phyloP scores from a whole-genome alignment of 2,888 invertebrate species.

The Eupithecia insigniata region DNA sequence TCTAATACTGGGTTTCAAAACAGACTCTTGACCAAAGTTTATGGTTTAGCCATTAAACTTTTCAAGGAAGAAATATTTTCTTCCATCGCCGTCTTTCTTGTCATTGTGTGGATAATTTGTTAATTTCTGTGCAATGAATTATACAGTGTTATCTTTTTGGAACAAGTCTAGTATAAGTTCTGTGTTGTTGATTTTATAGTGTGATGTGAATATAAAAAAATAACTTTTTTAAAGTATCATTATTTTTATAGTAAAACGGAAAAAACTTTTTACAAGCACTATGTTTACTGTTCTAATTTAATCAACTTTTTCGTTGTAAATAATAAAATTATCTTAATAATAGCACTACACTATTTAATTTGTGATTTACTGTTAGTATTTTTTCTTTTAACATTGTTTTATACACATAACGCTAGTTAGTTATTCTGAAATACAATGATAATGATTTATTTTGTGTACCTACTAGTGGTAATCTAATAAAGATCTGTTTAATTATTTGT shows the following conservation, averaged over 20 bases:
- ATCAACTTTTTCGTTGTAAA: not conserved
- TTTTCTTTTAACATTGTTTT: constrained; percentile 1
- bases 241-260: not conserved
- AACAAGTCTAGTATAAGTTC: constrained; percentile 2
- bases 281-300: not conserved
- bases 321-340: not conserved
- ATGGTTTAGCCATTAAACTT: constrained; percentile 24
- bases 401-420: not conserved
- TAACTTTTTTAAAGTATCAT: not conserved
- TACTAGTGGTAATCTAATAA: constrained; percentile 22
- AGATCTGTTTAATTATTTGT: constrained; percentile 73
- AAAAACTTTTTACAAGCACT: not conserved
- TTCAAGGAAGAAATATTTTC: constrained; percentile 14
- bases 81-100: constrained; percentile 30
- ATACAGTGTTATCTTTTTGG: constrained; percentile 12
- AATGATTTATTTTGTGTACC: not conserved
- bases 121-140: constrained; percentile 12
- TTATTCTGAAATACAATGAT: not conserved
- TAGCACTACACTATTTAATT: constrained; percentile 1
- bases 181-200: not conserved
- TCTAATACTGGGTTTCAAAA: constrained; percentile 34
- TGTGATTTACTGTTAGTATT: constrained; percentile 10
- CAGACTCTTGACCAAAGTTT: constrained; percentile 34
- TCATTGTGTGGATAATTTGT: constrained; percentile 25
- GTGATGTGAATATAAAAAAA: not conserved